Evolutionary conservation across 2,797 vertebrate species (phyloP).

Genomic region (Oophaga sylvatica): DNA sequence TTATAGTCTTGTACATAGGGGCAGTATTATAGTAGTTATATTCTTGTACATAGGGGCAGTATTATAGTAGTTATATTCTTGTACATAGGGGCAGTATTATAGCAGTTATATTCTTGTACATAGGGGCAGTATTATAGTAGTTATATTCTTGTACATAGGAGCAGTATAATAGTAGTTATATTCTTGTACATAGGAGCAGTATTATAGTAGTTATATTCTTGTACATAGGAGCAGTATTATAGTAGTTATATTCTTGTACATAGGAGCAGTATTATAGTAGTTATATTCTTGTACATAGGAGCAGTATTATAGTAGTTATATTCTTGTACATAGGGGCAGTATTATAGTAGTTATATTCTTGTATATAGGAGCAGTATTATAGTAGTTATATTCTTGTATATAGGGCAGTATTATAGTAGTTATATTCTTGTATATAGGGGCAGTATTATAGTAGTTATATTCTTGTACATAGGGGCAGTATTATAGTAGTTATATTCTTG

Average conservation of each 20-base stretch:
- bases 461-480: too few relatives aligned
- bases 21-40: neutral
- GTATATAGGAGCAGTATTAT: neutral
- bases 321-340: neutral
- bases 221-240: neutral
- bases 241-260: neutral
- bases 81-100: neutral
- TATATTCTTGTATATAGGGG: neutral
- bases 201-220: constrained; percentile 1
- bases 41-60: neutral
- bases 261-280: neutral
- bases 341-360: constrained; percentile 1
- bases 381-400: neutral
- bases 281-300: neutral
- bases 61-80: constrained; percentile 1
- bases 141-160: neutral
- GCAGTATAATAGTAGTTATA: neutral
- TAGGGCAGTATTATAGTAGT: neutral
- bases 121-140: neutral
- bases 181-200: neutral
- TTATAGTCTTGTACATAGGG: neutral
- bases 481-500: too few relatives aligned
- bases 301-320: neutral
- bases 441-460: neutral
- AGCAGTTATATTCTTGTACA: neutral